Conservation (phyloP, 1,140 invertebrate species). For the Conus betulinus region DNA sequence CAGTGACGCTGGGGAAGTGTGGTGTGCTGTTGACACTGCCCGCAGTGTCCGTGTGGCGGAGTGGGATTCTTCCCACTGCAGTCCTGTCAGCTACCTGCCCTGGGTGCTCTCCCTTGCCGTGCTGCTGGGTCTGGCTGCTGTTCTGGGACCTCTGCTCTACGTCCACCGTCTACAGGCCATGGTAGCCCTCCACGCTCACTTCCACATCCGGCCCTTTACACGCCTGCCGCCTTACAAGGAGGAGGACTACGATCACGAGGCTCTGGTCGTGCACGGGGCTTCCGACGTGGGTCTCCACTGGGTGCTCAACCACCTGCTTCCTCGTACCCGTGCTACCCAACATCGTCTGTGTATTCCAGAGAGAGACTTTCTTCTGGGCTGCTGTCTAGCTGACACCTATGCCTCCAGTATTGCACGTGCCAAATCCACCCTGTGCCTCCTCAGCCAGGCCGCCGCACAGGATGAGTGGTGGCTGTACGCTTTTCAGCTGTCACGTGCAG, state of each 20-base stretch:
- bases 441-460: constrained; percentile 81
- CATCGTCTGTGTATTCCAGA: constrained; percentile 94
- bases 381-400: constrained; percentile 81
- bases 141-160: constrained; percentile 29
- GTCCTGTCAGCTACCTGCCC: not conserved
- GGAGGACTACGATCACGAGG: constrained; percentile 81
- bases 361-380: constrained; percentile 89
- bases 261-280: constrained; percentile 93
- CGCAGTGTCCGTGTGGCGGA: not conserved
- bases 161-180: constrained; percentile 14
- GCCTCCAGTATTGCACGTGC: constrained; percentile 79
- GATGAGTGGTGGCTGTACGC: constrained; percentile 83
- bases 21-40: not conserved
- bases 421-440: constrained; percentile 80
- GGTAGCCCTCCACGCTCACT: constrained; percentile 21
- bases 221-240: not conserved
- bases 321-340: constrained; percentile 86
- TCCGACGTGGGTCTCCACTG: constrained; percentile 87
- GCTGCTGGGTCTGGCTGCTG: constrained; percentile 5
- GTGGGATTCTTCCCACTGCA: not conserved
- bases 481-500: constrained; percentile 84
- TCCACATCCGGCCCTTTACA: constrained; percentile 27
- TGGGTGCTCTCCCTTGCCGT: constrained; percentile 11
- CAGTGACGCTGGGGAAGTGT: not conserved
- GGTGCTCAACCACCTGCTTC: constrained; percentile 87